Evolutionary conservation across 2,888 invertebrate genomes (phyloP), one percentile per base, ranked within the genome.

Genomic region (Brachypalpus laphriformis): DNA sequence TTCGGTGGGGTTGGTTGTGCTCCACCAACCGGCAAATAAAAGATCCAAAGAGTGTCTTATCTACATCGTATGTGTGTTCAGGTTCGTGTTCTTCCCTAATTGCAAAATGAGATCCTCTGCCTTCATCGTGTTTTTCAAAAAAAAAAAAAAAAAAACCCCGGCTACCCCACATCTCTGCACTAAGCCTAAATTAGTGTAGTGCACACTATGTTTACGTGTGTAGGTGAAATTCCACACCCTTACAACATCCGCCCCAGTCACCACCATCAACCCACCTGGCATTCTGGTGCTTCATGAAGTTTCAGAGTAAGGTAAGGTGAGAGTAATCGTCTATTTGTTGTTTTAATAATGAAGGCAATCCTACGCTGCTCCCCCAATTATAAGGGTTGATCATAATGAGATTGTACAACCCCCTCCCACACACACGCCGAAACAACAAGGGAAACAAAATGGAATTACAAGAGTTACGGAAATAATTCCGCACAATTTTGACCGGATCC

Each of bases 31-130:
- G 63, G 54, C 75, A 81, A 75, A 81, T 75, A 81, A 81, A 85
- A 85, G 71, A 76, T 75, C 57, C 76, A 42, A 81, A 61, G 75
- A 76, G 75, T 85, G 85, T 81, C 85, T 85, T 85, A 85, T 85
- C 85, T 85, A 75, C 80, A 85, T 85, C 80, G 65, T 80, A 68
- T 80, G 74, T 59, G 49, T 80, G 63, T 72, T 63, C 56, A 80
- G 45, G 66, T 85, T 81, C 81, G 85, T 85, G 85, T 85, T 71
- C 66, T 76, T 85, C 59, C 81, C 71, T 81, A 85, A 81, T 85
- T 81, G 75, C 81, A 71, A 76, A 85, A 68, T 63, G 42, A 80
- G 80, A 83, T 74, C 56, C 83, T 37, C 61, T 61, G 59, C 51
- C 59, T 66, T 66, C 54, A 0, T 47, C 40, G 42, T 45, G 54